Evolutionary conservation across 2,888 invertebrate species (phyloP), one percentile per base, ranked within the genome.

Genomic region (Junonia oenone): DNA sequence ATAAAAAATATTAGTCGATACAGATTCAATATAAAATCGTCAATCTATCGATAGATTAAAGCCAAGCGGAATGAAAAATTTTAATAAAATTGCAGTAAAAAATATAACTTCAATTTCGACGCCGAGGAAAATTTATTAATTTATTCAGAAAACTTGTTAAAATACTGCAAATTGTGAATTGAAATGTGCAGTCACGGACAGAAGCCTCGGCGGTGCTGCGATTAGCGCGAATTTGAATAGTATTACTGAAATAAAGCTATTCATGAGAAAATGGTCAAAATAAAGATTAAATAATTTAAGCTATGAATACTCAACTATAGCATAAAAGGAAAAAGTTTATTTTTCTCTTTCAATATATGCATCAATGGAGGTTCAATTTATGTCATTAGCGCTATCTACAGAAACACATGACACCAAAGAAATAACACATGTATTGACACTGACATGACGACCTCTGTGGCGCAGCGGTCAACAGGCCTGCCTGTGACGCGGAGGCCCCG

Each of bases 141-240:
- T 62, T 60, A 60, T 63, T 63, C 61, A 43, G 51, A 52, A 57
- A 63, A 61, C 57, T 63, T 52, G 26, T 38, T 55, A 49, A 56
- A 51, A 56, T 53, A 46, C 33, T 50, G 52, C 45, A 59, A 62
- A 55, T 56, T 56, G 37, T 56, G 48, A 56, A 58, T 52, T 48
- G 55, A 58, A 56, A 54, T 53, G 52, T 56, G 55, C 43, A 52
- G 57, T 55, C 50, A 48, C 51, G 45, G 29, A 40, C 48, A 45
- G 43, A 51, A 60, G 51, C 47, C 38, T 43, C 46, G 26, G 14
- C 27, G 29, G 47, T 45, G 35, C 35, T 26, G n/a, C 45, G 54
- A 57, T 60, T 56, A 52, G 47, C 19, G 29, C 5, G 31, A 51
- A 51, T 54, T 58, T 55, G 45, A 50, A 57, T 52, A 56, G 51